Evolutionary conservation across 2,888 invertebrate genomes (phyloP), one percentile per base, ranked within the genome.

Genomic region (Girardia tigrina): DNA sequence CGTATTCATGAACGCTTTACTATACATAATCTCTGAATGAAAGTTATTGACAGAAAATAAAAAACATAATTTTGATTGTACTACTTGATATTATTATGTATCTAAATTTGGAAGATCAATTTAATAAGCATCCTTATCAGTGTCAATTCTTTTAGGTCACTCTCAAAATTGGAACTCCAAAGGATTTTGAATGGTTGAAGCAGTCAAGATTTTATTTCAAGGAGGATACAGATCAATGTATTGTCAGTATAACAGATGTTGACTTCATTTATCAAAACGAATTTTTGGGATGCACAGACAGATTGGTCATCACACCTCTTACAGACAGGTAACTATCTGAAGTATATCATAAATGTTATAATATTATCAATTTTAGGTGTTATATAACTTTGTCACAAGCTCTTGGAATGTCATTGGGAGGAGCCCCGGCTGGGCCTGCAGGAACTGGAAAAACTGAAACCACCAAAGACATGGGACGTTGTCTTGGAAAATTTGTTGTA

Each of bases 371-470:
- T 72, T 78, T 1, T 83, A 92, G 94, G 82, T 95, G 95, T 85
- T 95, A 95, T 85, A 95, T 95, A 80, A 95, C 95, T 0, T 86
- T 95, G 76, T 92, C 94, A 0, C 95, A 95, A 86, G 94, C 95
- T 0, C 85, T 95, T 78, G 90, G 92, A 0, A 91, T 94, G 89
- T 91, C 93, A 78, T 91, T 94, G 90, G 95, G 94, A 20, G 94
- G 94, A 0, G 84, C 84, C 74, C 94, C 94, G 0, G 93, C 94
- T 80, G 94, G 95, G 0, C 94, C 94, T 0, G 94, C 94, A 0
- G 94, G 94, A n/a, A 95, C 94, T 0, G 95, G 95, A 4, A 95
- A 95, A 86, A 95, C 95, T 0, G 95, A 95, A 86, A 94, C 94
- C 0, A 92, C 92, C 0, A 95, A 95, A 84, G 95, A 95, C 83